Base-by-base conservation (phyloP, 2,888 invertebrate genomes). In the Fragum fragum region DNA sequence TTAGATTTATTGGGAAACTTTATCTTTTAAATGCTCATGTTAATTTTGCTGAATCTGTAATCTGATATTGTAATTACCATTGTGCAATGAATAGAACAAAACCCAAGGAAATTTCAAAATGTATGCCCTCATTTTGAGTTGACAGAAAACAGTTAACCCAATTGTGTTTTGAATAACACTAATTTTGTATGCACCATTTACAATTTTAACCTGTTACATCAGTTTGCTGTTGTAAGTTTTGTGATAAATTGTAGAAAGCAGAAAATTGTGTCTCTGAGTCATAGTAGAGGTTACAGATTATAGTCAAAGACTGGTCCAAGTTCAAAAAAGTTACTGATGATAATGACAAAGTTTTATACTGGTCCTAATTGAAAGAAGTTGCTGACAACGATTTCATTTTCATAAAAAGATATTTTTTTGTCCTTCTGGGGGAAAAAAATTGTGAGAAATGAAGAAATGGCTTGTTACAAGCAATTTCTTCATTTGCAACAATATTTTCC, bases 181-280 rank as follows among this genome's bases (percentile, higher is more conserved):
- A 66, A 66, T 66, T 39, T 14, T 66, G 66, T 66, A 66, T 66
- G 66, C 66, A 66, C 66, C 66, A 66, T 42, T 66, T 42, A 42
- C 9, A 23, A 39, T 66, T 66, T 39, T 21, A 66, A 36, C 66
- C 47, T 47, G n/a, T 47, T 47, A 47, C 47, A 47, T 47, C 47
- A 47, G 14, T 47, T 47, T 47, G 14, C n/a, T 47, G 47, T 47
- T 47, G 6, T 14, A 6, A 39, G 14, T 39, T 3, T 47, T 47
- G 47, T 47, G 47, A 47, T 16, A 47, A 14, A 47, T 47, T 47
- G n/a, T 47, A 18, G 47, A 47, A 47, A 14, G 47, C 14, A 47
- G 47, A 47, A 18, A 18, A 9, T 18, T 14, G 47, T 47, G 47
- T 16, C 5, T 47, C 5, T 36, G 32, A 36, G 32, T 36, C 32